A percentile compares a stretch with the other conserved stretches of the same genome.
Evolutionary conservation across 2,797 vertebrate species (phyloP).

Genomic region (Natrix natrix): DNA sequence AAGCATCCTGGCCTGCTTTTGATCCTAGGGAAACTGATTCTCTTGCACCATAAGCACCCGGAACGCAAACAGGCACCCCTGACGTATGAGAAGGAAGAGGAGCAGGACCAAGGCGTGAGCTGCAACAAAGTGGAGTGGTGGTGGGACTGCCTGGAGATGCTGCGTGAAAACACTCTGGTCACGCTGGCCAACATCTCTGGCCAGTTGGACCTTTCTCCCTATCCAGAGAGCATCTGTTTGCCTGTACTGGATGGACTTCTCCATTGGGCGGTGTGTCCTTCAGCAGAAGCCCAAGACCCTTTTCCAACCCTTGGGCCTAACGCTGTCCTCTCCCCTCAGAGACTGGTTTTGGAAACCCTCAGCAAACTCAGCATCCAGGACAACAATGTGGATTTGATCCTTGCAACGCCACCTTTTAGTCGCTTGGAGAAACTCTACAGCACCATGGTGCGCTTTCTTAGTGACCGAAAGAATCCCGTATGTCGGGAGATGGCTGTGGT

Average conservation of each 20-base stretch:
- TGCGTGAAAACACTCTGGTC: slow-evolving; percentile 96
- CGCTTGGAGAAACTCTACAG: slow-evolving; percentile 95
- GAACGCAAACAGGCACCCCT: slow-evolving; percentile 95
- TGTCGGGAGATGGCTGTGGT: slow-evolving; percentile 99
- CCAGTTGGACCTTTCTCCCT: slow-evolving; percentile 94
- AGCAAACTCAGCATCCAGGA: slow-evolving; percentile 99
- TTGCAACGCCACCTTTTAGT: slow-evolving; percentile 94
- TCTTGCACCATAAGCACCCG: slow-evolving; percentile 95
- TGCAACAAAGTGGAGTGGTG: slow-evolving; percentile 98
- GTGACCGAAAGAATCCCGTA: slow-evolving; percentile 95
- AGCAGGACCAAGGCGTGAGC: slow-evolving; percentile 89
- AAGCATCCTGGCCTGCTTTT: slow-evolving; percentile 95
- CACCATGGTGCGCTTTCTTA: slow-evolving; percentile 94
- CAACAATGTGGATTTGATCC: slow-evolving; percentile 99
- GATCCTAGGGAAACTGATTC: slow-evolving; percentile 90
- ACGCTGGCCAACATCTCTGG: slow-evolving; percentile 98
- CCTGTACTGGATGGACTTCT: slow-evolving; percentile 97
- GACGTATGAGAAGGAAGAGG: slow-evolving; percentile 96
- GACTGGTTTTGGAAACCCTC: slow-evolving; percentile 97
- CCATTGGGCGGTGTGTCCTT: slow-evolving; percentile 97
- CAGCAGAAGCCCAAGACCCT: slow-evolving; percentile 97
- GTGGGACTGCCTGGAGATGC: slow-evolving; percentile 98
- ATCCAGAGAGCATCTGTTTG: slow-evolving; percentile 97
- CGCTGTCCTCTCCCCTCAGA: slow-evolving; percentile 95
- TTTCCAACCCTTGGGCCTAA: slow-evolving; percentile 93